Evolutionary conservation across 2,888 invertebrate species (phyloP), one percentile per base, ranked within the genome.

Genomic region (Thecophora atra): DNA sequence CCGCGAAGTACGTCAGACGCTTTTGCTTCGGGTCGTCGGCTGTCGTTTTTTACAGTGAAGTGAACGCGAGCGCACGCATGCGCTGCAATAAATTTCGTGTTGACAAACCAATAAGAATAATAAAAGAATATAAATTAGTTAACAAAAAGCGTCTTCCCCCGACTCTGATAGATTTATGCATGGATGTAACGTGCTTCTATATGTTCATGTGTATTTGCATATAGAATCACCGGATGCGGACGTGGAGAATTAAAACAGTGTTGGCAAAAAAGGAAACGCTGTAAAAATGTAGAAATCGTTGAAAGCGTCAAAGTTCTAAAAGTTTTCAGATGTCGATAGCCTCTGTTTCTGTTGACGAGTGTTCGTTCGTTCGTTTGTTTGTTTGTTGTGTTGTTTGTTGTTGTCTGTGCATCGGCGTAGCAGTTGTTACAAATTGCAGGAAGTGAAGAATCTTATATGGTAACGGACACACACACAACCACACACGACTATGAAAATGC

Each of bases 211-310:
- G 26, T 28, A 17, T 24, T 28, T 2, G 26, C 11, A 19, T 60
- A 47, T 51, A 47, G 26, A 69, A 62, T 70, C 63, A 70, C 70
- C 70, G 70, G 70, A 70, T 70, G 52, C 70, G 37, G 63, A 62
- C 19, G 60, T 60, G 69, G 69, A n/a, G n/a, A n/a, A n/a, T 47
- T 51, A 11, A 60, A 52, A 54, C 37, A 54, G 56, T 52, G 56
- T 21, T 11, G 58, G 21, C 19, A 56, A 44, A 24, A 65, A 56
- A 42, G 47, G 69, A 69, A 69, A 15, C 21, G 52, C 11, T 52
- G 62, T 58, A 56, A 68, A 24, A 21, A 56, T 67, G 67, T 51
- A 51, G 51, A 37, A 37, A 37, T 2, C 11, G 37, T 6, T 37
- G 11, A 37, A 42, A 60, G 69, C 51, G 63, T 47, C 17, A 58